Evolutionary conservation across 2,888 invertebrate species (phyloP).

Genomic region (Conchocele bisecta): DNA sequence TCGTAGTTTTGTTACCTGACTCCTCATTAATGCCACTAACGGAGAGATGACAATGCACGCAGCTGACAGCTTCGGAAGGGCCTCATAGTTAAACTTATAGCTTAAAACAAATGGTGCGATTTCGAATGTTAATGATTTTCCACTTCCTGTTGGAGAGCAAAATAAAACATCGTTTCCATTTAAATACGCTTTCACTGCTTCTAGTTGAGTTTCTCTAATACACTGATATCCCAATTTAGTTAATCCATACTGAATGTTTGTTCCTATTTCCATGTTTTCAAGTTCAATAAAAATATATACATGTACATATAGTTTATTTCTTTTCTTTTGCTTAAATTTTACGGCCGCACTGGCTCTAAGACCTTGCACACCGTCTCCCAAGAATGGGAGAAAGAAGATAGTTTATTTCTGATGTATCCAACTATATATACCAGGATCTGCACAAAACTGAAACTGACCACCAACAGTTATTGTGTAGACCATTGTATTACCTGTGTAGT

Average conservation of each 20-base stretch:
- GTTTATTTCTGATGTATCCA: no score
- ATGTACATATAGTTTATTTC: no score
- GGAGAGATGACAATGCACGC: slow-evolving; percentile 5
- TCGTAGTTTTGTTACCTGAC: not conserved
- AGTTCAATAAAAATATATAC: no score
- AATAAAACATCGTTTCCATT: slow-evolving; percentile 3
- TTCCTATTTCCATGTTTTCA: not conserved
- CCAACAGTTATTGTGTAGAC: no score
- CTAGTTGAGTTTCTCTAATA: slow-evolving; percentile 4
- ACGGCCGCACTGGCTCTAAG: no score
- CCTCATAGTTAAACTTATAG: not conserved
- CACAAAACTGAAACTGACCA: no score
- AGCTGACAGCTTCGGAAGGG: not conserved
- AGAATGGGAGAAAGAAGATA: no score
- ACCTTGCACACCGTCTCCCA: no score
- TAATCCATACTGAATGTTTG: not conserved
- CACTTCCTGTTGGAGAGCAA: slow-evolving; percentile 21
- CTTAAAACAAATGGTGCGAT: slow-evolving; percentile 4
- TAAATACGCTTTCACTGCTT: not conserved
- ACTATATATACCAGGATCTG: no score
- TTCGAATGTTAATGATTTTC: slow-evolving; percentile 10
- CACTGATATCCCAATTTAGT: not conserved
- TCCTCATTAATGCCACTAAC: slow-evolving; percentile 1
- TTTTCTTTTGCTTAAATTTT: no score
- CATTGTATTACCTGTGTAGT: no score